A percentile compares a stretch with the other conserved stretches of the same genome.
These are phyloP conservation scores for Cyaniris semiargus DNA, from an alignment of 2,888 invertebrate genomes.

Conservation along the genomic window DNA sequence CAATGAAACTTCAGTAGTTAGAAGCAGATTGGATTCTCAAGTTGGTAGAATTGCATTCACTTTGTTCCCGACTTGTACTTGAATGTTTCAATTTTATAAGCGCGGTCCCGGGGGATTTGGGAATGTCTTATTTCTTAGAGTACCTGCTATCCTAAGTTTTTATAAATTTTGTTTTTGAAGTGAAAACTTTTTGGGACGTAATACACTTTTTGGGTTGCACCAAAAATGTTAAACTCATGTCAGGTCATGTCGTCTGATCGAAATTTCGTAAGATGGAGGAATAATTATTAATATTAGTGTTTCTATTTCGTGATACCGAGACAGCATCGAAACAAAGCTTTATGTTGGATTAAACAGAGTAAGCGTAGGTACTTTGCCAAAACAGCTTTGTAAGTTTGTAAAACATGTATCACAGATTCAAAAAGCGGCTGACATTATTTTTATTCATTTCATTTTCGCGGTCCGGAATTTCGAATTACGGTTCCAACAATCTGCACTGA, in stretches of 20 bases:
- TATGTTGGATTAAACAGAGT: background rate
- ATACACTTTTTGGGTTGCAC: too few species aligned
- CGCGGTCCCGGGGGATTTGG: background rate
- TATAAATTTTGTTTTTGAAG: background rate
- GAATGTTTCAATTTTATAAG: constrained; percentile 17
- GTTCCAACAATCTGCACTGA: constrained; percentile 5
- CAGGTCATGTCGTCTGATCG: too few species aligned
- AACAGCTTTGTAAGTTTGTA: background rate
- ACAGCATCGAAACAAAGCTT: too few species aligned
- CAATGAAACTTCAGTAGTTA: constrained; percentile 29
- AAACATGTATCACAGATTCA: background rate
- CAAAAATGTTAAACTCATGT: too few species aligned
- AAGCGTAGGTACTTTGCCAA: background rate
- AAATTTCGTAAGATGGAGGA: too few species aligned
- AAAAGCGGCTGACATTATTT: constrained; percentile 1
- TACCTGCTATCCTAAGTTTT: background rate
- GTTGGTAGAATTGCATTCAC: constrained; percentile 28
- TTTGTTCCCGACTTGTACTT: constrained; percentile 13
- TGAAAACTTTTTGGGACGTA: background rate
- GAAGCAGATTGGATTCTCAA: constrained; percentile 30
- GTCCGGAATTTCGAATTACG: background rate
- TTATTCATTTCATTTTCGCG: background rate
- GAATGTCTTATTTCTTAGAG: background rate
- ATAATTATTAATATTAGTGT: too few species aligned
- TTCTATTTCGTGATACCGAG: too few species aligned